Base-by-base conservation (phyloP, 1,140 invertebrate genomes). In the Babylonia areolata region DNA sequence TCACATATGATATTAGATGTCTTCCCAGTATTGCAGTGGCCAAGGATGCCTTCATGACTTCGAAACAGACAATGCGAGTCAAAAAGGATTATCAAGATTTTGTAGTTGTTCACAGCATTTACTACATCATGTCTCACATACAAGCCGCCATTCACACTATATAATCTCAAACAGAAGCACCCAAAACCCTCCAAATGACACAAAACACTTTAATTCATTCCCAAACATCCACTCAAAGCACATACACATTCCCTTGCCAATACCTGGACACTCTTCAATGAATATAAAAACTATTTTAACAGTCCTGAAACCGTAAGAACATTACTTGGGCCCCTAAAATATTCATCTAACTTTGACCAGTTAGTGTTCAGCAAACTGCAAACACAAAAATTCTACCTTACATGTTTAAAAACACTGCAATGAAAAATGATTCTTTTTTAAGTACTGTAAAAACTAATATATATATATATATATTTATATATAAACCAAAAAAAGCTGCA, bases 201-300 rank as follows among this genome's bases (percentile, higher is more conserved):
- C 58, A 64, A 64, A 64, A 64, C 58, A 64, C 28, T 23, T 64
- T 64, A 28, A 64, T 64, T 64, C 58, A 64, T n/a, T 64, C 58
- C 58, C 58, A 64, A 64, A 64, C 58, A 64, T 64, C 58, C 58
- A 64, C 28, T 64, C 58, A 23, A 64, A 64, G 58, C 58, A 64
- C 28, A 23, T 11, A 64, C 23, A 64, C 58, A 20, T 64, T 64
- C 58, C 58, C 58, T 64, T 64, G 58, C 28, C 58, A 64, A 64
- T 64, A 64, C 28, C 23, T 64, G 46, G 58, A 64, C 58, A 64
- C 9, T 64, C 58, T 64, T 64, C 58, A 64, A 64, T 64, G 58
- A 64, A 64, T 64, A 64, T 64, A 64, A 64, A 64, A 64, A 12
- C 28, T 64, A 20, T n/a, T 64, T 23, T 20, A 15, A 6, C 5